A percentile compares a stretch with the other conserved stretches of the same genome.
Conservation (phyloP, 2,113 vertebrate species). For the Gulo gulo region DNA sequence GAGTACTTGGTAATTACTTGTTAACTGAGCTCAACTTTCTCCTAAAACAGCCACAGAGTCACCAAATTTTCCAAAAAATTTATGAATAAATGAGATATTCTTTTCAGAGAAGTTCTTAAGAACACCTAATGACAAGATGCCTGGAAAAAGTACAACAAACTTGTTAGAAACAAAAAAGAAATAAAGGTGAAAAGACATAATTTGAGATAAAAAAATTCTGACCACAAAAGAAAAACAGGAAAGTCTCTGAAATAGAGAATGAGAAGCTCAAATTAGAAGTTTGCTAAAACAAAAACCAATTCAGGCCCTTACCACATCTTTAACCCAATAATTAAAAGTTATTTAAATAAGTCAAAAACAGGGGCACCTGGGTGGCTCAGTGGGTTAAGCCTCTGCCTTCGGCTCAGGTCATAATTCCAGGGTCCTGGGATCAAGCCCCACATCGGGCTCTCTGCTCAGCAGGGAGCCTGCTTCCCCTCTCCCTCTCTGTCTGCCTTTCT, state of each 20-base stretch:
- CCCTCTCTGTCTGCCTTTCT: no score
- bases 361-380: background rate
- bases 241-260: background rate
- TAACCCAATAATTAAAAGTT: conserved; percentile 33
- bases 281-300: conserved; percentile 12
- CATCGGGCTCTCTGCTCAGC: no score
- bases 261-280: background rate
- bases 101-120: background rate
- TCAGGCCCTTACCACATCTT: background rate
- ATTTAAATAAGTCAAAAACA: conserved; percentile 54
- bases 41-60: background rate
- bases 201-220: conserved; percentile 26
- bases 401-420: no score
- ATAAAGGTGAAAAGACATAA: background rate
- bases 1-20: background rate
- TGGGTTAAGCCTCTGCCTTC: no score
- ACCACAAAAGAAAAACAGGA: background rate
- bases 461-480: no score
- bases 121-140: background rate
- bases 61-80: background rate
- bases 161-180: background rate
- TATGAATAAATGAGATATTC: background rate
- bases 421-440: no score
- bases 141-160: background rate
- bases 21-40: background rate